These are phyloP conservation scores for Temnothorax curvispinosus DNA, from an alignment of 1,140 invertebrate genomes.

Conservation along the genomic window DNA sequence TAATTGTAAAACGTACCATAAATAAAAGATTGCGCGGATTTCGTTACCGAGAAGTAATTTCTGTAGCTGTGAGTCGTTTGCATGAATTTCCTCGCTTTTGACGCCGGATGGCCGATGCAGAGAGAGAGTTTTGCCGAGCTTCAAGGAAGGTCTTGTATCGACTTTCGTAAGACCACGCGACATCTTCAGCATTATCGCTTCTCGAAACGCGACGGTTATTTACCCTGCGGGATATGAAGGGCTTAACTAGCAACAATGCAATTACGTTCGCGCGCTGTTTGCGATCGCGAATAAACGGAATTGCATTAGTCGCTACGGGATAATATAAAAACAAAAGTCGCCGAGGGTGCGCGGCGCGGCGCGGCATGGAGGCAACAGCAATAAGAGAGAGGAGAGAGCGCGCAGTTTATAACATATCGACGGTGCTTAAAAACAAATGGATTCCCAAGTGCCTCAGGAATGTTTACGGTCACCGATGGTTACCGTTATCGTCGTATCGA, in stretches of 20 bases:
- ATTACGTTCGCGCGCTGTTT: slow-evolving; percentile 56
- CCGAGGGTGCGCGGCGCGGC: neutral
- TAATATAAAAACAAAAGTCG: slow-evolving; percentile 59
- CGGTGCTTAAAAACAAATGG: slow-evolving; percentile 66
- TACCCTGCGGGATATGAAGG: slow-evolving; percentile 23
- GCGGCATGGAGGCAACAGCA: neutral
- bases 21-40: neutral
- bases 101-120: neutral
- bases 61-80: neutral
- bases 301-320: slow-evolving; percentile 49
- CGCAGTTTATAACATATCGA: slow-evolving; percentile 60
- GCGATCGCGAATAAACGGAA: slow-evolving; percentile 54
- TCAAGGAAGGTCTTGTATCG: neutral
- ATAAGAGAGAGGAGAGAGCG: slow-evolving; percentile 1
- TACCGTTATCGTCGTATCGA: slow-evolving; percentile 65
- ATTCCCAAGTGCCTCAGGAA: slow-evolving; percentile 35
- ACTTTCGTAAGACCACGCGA: neutral
- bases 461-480: slow-evolving; percentile 65
- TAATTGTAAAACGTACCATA: neutral
- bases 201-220: slow-evolving; percentile 36
- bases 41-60: neutral
- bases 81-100: neutral
- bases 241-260: slow-evolving; percentile 48
- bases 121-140: neutral
- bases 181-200: slow-evolving; percentile 29